Evolutionary conservation across 2,113 vertebrate species (phyloP), one percentile per base, ranked within the genome.

Genomic region (Galeopterus variegatus): DNA sequence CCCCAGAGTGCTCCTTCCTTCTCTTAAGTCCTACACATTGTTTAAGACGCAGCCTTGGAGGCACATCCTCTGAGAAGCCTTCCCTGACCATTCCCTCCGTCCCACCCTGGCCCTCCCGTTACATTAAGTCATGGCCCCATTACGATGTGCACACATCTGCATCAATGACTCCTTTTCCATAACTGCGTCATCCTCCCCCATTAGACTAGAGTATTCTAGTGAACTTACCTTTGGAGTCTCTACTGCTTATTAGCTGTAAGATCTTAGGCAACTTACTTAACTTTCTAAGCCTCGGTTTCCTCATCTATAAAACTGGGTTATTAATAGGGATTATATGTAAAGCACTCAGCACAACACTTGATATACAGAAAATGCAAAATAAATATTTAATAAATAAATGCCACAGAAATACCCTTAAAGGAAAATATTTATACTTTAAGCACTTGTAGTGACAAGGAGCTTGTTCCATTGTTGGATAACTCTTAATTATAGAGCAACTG

Each of bases 391-490:
- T 77, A 70, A 81, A 50, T 62, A 21, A 52, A 58, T 48, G 23
- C 54, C 62, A 67, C 5, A 67, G 23, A 18, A 85, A 90, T 24
- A 76, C 8, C 17, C 70, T 77, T 62, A 72, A 69, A 75, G 62
- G 56, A 92, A 77, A 94, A 48, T 65, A 69, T 75, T 79, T 88
- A 67, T 77, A 18, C 12, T 92, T 73, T 87, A 67, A 81, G 58
- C 18, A 87, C 36, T 85, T 75, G 8, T 13, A 75, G 67, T 69
- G 26, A 90, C 80, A 84, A 94, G 77, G n/a, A 88, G 72, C 60
- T 92, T 56, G 9, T 81, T 50, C 26, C 21, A 48, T 45, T 76
- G 56, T 48, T 84, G 13, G 10, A 18, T 70, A 92, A 77, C 36
- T 81, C 87, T 88, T 88, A 81, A 81, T 86, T 58, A 72, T 26